Conservation (phyloP, 2,797 vertebrate species). For the Sphaeramia orbicularis region DNA sequence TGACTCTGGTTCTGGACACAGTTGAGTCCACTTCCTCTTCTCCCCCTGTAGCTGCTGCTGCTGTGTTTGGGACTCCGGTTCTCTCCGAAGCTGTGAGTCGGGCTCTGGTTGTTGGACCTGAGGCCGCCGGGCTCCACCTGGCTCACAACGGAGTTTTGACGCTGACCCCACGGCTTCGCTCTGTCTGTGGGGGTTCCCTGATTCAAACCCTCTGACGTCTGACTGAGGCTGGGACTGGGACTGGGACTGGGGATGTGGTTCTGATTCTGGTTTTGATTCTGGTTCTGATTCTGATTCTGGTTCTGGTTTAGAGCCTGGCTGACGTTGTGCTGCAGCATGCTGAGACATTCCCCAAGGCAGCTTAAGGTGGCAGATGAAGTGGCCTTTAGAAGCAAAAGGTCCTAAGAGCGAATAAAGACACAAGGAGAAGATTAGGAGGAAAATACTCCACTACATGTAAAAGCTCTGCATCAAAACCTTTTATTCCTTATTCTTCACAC, state of each 20-base stretch:
- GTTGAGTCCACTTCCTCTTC: constrained; percentile 17
- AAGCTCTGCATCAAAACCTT: too few relatives aligned
- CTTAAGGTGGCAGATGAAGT: constrained; percentile 93
- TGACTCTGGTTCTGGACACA: constrained; percentile 23
- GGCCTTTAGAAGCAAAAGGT: constrained; percentile 92
- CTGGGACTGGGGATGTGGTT: constrained; percentile 58
- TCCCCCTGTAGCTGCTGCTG: constrained; percentile 8
- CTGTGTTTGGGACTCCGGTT: constrained; percentile 30
- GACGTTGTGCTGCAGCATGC: constrained; percentile 90
- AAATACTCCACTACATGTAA: too few relatives aligned
- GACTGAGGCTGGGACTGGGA: constrained; percentile 14
- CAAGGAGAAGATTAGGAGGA: not conserved
- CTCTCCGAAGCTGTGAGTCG: constrained; percentile 13
- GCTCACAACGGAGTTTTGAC: constrained; percentile 23
- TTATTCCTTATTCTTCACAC: too few relatives aligned
- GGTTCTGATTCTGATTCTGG: constrained; percentile 62
- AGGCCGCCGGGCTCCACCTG: constrained; percentile 40
- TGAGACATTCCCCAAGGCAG: constrained; percentile 94
- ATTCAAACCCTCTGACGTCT: constrained; percentile 75
- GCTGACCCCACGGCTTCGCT: constrained; percentile 30
- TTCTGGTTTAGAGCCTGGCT: constrained; percentile 82
- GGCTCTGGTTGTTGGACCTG: constrained; percentile 26
- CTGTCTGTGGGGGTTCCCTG: constrained; percentile 18
- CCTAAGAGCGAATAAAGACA: constrained; percentile 71
- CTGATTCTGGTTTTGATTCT: constrained; percentile 12